These are phyloP conservation scores for Lamellibrachia columna DNA, from an alignment of 2,888 invertebrate species.

Conservation along the genomic window DNA sequence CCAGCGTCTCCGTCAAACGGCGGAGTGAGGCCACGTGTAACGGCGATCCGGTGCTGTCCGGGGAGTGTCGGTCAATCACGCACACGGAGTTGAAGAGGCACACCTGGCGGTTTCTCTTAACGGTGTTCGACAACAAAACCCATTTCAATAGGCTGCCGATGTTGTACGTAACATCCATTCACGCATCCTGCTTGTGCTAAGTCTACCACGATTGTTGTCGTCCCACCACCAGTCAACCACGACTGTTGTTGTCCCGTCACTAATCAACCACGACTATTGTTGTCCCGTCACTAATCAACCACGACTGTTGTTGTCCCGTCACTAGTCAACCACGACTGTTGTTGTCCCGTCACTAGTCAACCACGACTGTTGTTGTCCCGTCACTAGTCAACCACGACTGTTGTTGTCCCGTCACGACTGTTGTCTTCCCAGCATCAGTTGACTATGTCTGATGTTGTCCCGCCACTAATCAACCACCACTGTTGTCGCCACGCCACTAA, in stretches of 20 bases:
- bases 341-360: too few species aligned
- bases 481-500: too few species aligned
- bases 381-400: too few species aligned
- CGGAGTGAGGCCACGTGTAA: not conserved
- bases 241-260: not conserved
- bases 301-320: too few species aligned
- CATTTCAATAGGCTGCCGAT: not conserved
- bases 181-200: constrained; percentile 1
- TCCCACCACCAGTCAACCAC: not conserved
- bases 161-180: constrained; percentile 16
- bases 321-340: too few species aligned
- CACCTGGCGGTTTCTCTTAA: not conserved
- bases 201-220: not conserved
- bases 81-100: not conserved
- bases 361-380: too few species aligned
- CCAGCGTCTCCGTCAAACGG: not conserved
- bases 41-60: not conserved
- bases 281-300: too few species aligned
- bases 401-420: too few species aligned
- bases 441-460: too few species aligned
- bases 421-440: too few species aligned
- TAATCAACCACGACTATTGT: not conserved
- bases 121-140: constrained; percentile 10
- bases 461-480: too few species aligned
- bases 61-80: not conserved